Conservation (phyloP, 2,113 vertebrate genomes). For the Pomatorhinus ruficollis region DNA sequence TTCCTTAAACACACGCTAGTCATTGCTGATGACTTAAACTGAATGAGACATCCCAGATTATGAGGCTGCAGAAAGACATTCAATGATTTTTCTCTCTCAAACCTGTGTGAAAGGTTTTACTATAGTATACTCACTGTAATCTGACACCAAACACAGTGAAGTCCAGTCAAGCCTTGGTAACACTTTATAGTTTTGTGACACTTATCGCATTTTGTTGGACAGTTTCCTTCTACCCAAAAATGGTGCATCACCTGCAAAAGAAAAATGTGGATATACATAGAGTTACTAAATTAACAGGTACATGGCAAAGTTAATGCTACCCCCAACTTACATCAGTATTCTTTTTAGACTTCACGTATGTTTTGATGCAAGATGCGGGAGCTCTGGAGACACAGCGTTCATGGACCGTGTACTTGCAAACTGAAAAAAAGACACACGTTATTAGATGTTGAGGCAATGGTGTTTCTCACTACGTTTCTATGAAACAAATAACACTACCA, state of each 20-base stretch:
- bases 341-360: conserved; percentile 93
- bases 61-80: not conserved
- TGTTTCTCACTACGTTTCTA: conserved; percentile 27
- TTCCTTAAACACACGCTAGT: not conserved
- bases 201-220: conserved; percentile 92
- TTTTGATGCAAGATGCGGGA: conserved; percentile 91
- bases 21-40: not conserved
- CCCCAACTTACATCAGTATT: conserved; percentile 85
- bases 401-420: conserved; percentile 94
- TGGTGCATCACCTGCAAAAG: conserved; percentile 89
- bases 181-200: conserved; percentile 97
- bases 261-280: not conserved
- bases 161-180: conserved; percentile 93
- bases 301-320: not conserved
- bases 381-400: conserved; percentile 89
- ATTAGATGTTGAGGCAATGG: conserved; percentile 6
- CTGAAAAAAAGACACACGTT: conserved; percentile 69
- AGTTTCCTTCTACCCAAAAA: conserved; percentile 96
- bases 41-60: not conserved
- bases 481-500: conserved; percentile 59
- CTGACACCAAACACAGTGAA: conserved; percentile 97
- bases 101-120: not conserved
- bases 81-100: not conserved
- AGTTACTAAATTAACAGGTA: not conserved
- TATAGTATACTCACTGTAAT: conserved; percentile 84